phyloP scores from a whole-genome alignment of 2,888 invertebrate species.

The Lordiphosa andalusiaca region DNA sequence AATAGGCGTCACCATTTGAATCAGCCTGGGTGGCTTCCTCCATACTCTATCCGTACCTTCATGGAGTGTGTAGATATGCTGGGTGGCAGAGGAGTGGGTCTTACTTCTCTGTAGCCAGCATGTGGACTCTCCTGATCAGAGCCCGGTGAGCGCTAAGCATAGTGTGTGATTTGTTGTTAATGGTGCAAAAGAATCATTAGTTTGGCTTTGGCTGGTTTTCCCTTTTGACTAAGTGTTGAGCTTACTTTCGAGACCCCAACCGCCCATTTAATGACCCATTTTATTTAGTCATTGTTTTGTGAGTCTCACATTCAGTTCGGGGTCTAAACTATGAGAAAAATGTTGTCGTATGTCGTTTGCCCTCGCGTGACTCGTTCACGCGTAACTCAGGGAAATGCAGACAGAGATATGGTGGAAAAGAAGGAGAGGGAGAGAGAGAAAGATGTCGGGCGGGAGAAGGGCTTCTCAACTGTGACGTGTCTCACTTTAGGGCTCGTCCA shows the following conservation, averaged over 20 bases:
- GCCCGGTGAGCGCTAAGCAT: constrained; percentile 79
- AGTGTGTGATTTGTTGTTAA: constrained; percentile 33
- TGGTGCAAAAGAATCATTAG: constrained; percentile 28
- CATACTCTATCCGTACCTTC: constrained; percentile 82
- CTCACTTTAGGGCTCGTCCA: constrained; percentile 39
- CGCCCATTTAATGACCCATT: constrained; percentile 50
- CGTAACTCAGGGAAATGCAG: constrained; percentile 33
- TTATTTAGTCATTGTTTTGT: constrained; percentile 35
- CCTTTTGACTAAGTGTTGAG: neutral
- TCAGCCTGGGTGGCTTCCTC: too few species aligned
- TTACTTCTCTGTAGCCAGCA: constrained; percentile 81
- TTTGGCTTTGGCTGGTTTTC: constrained; percentile 11
- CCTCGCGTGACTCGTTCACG: constrained; percentile 69
- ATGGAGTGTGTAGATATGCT: constrained; percentile 87
- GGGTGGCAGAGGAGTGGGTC: constrained; percentile 82
- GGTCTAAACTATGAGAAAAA: constrained; percentile 17
- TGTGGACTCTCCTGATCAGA: constrained; percentile 81
- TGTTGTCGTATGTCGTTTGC: constrained; percentile 52
- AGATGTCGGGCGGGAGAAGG: constrained; percentile 6
- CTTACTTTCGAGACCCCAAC: neutral
- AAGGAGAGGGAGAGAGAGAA: constrained; percentile 1
- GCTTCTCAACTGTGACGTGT: constrained; percentile 57
- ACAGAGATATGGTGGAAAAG: neutral
- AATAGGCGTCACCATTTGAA: constrained; percentile 18
- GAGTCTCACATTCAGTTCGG: constrained; percentile 11